A percentile compares a stretch with the other conserved stretches of the same genome.
phyloP scores from a whole-genome alignment of 1,140 invertebrate species.

The Micrasema longulum region DNA sequence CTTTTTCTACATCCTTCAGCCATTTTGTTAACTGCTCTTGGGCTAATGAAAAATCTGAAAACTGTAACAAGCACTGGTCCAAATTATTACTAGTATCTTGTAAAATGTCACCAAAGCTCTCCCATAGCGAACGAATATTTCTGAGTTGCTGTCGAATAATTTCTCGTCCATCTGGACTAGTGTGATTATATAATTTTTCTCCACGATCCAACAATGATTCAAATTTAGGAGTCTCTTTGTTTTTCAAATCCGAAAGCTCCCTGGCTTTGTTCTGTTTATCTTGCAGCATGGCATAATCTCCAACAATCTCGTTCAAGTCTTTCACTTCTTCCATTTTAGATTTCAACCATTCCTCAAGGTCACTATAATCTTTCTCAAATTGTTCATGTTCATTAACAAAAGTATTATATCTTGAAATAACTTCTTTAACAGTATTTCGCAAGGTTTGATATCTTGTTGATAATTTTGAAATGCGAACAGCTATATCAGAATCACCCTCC shows the following conservation, averaged over 20 bases:
- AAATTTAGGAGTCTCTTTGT: slow-evolving; percentile 84
- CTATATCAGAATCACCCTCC: slow-evolving; percentile 82
- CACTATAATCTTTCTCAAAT: slow-evolving; percentile 83
- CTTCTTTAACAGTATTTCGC: slow-evolving; percentile 85
- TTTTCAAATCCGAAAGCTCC: slow-evolving; percentile 83
- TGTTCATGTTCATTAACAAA: slow-evolving; percentile 87
- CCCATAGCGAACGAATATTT: slow-evolving; percentile 86
- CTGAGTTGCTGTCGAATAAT: slow-evolving; percentile 90
- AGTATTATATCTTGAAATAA: slow-evolving; percentile 81
- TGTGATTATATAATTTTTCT: slow-evolving; percentile 92
- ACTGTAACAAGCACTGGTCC: slow-evolving; percentile 89
- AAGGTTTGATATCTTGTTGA: slow-evolving; percentile 87
- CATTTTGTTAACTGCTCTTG: slow-evolving; percentile 94
- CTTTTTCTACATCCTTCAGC: slow-evolving; percentile 90
- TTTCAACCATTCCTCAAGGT: slow-evolving; percentile 82
- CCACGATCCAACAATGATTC: slow-evolving; percentile 89
- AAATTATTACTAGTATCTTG: slow-evolving; percentile 83
- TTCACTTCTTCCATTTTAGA: slow-evolving; percentile 78
- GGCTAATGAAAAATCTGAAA: slow-evolving; percentile 87
- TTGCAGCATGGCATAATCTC: slow-evolving; percentile 87
- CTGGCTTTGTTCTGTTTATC: slow-evolving; percentile 86
- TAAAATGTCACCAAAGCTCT: slow-evolving; percentile 86
- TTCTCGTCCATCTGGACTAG: slow-evolving; percentile 93
- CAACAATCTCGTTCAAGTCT: slow-evolving; percentile 86
- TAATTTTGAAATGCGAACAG: slow-evolving; percentile 82